Evolutionary conservation across 2,888 invertebrate genomes (phyloP).

Genomic region (Plebejus argus): DNA sequence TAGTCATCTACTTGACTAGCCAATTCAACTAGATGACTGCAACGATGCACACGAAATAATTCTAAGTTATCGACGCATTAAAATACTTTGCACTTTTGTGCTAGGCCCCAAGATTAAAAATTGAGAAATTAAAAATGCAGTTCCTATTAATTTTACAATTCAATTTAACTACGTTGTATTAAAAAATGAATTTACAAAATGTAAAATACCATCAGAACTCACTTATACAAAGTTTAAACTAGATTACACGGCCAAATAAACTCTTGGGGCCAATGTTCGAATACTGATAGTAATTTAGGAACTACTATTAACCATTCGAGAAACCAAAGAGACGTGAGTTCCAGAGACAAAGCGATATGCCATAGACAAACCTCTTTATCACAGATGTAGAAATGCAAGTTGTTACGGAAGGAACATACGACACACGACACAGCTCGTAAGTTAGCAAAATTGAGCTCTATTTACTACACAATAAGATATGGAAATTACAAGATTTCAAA

Average conservation of each 20-base stretch:
- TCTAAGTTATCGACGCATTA: conserved; percentile 14
- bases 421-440: background rate
- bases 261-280: conserved; percentile 46
- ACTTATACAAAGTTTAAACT: background rate
- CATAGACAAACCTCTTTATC: conserved; percentile 78
- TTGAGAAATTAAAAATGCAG: background rate
- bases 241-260: background rate
- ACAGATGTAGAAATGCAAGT: conserved; percentile 75
- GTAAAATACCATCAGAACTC: background rate
- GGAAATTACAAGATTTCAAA: no score
- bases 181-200: background rate
- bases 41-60: conserved; percentile 16
- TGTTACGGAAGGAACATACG: conserved; percentile 3
- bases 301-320: conserved; percentile 68
- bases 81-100: conserved; percentile 27
- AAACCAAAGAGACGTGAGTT: conserved; percentile 41
- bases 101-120: conserved; percentile 21
- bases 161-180: background rate
- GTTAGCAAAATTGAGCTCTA: no score
- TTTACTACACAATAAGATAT: no score
- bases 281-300: conserved; percentile 79
- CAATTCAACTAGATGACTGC: background rate
- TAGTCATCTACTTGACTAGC: no score
- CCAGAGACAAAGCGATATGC: conserved; percentile 47
- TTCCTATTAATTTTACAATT: background rate